Evolutionary conservation across 2,888 invertebrate genomes (phyloP).

Genomic region (Tachina fera): DNA sequence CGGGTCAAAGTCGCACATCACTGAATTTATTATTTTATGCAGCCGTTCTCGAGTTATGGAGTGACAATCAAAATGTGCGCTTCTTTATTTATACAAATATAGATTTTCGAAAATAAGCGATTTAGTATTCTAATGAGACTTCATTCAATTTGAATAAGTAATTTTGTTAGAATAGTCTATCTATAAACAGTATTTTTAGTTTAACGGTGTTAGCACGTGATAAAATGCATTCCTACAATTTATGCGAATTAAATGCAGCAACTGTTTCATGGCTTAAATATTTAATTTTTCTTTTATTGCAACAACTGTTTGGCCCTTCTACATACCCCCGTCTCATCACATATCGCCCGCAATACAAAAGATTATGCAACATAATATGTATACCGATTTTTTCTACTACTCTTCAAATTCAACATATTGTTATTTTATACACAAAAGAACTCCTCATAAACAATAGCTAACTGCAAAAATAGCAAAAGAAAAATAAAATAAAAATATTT

Average conservation of each 20-base stretch:
- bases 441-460: slow-evolving; percentile 48
- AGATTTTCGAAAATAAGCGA: too few species aligned
- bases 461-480: slow-evolving; percentile 3
- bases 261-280: neutral
- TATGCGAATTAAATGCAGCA: neutral
- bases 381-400: slow-evolving; percentile 6
- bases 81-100: too few species aligned
- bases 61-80: too few species aligned
- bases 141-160: too few species aligned
- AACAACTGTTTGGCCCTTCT: neutral
- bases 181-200: too few species aligned
- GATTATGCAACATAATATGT: slow-evolving; percentile 50
- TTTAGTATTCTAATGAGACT: too few species aligned
- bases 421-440: slow-evolving; percentile 59
- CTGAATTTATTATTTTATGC: too few species aligned
- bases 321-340: neutral
- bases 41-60: too few species aligned
- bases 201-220: too few species aligned
- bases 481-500: slow-evolving; percentile 17
- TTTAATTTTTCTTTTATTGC: neutral
- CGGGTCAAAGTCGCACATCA: too few species aligned
- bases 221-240: too few species aligned
- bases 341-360: neutral
- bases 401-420: slow-evolving; percentile 51
- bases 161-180: too few species aligned